phyloP scores from a whole-genome alignment of 2,888 invertebrate species.

The Acleris laterana region DNA sequence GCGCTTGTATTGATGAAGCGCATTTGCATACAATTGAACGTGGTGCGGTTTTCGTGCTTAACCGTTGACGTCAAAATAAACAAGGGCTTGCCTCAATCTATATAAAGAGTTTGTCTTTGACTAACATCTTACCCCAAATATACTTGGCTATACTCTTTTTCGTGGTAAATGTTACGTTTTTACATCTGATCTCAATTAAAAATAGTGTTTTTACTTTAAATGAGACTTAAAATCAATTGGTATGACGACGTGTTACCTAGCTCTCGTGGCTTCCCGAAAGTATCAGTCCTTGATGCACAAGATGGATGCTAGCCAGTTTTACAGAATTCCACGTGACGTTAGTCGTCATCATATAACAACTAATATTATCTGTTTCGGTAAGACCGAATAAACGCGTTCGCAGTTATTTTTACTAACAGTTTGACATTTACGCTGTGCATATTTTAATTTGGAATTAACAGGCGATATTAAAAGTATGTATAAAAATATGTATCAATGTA shows the following conservation, averaged over 20 bases:
- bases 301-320: conserved; percentile 5
- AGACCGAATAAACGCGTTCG: no score
- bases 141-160: conserved; percentile 7
- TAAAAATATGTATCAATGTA: no score
- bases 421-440: not conserved
- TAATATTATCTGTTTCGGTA: not conserved
- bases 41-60: conserved; percentile 22
- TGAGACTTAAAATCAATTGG: not conserved
- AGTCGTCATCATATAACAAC: not conserved
- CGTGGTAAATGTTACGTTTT: not conserved
- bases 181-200: no score
- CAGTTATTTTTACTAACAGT: not conserved
- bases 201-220: no score
- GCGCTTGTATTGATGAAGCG: conserved; percentile 15
- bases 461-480: no score
- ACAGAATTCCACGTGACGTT: conserved; percentile 1
- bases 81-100: conserved; percentile 27
- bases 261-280: not conserved
- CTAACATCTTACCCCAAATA: conserved; percentile 17
- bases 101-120: conserved; percentile 27
- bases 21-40: conserved; percentile 35
- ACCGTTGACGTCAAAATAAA: conserved; percentile 29
- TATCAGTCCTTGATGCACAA: conserved; percentile 1
- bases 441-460: no score
- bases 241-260: not conserved